phyloP scores from a whole-genome alignment of 2,888 invertebrate species.

The Aphidius colemani region DNA sequence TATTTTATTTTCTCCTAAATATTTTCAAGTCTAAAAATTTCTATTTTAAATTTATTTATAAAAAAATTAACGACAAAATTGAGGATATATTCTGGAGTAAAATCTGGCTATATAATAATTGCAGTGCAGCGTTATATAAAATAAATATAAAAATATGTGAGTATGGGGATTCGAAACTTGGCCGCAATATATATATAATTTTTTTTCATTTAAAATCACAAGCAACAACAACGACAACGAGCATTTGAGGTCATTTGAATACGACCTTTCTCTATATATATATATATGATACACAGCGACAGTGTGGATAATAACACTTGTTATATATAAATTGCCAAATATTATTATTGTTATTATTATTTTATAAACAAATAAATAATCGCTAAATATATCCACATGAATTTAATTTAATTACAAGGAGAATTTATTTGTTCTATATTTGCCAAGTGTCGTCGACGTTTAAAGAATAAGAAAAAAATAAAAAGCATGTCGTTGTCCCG shows the following conservation, averaged over 20 bases:
- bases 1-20: too few relatives aligned
- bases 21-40: too few relatives aligned
- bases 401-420: slow-evolving; percentile 2
- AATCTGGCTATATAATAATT: too few relatives aligned
- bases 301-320: too few relatives aligned
- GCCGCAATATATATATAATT: slow-evolving; percentile 12
- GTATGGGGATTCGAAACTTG: slow-evolving; percentile 9
- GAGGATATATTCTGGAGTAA: too few relatives aligned
- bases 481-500: slow-evolving; percentile 41
- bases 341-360: slow-evolving; percentile 1
- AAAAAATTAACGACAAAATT: too few relatives aligned
- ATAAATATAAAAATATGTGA: too few relatives aligned
- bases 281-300: too few relatives aligned
- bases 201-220: too few relatives aligned
- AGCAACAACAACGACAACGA: too few relatives aligned
- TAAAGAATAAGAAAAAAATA: slow-evolving; percentile 33
- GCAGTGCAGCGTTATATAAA: background rate
- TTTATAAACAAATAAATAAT: slow-evolving; percentile 4
- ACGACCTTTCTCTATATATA: slow-evolving; percentile 21
- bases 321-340: too few relatives aligned
- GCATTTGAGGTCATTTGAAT: slow-evolving; percentile 20
- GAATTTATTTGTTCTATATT: slow-evolving; percentile 43
- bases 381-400: slow-evolving; percentile 10
- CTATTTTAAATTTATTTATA: too few relatives aligned
- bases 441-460: slow-evolving; percentile 46